These are phyloP conservation scores for Pollimyrus isidori DNA, from an alignment of 2,113 vertebrate species.

Conservation along the genomic window DNA sequence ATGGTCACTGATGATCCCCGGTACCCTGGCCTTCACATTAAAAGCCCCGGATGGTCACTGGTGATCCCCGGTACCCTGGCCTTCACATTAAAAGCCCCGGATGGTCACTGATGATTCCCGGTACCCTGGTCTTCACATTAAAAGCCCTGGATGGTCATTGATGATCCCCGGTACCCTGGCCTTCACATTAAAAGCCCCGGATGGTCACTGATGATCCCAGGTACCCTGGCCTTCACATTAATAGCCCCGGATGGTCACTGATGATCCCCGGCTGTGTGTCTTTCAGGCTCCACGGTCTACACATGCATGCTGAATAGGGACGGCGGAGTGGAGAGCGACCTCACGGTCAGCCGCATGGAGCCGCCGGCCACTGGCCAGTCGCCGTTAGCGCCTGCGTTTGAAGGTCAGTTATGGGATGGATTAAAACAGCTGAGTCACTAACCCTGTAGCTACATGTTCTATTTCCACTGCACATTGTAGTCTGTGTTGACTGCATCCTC, in stretches of 20 bases:
- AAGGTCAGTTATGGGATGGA: constrained; percentile 60
- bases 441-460: not conserved
- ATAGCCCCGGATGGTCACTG: not conserved
- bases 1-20: too few relatives aligned
- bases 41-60: too few relatives aligned
- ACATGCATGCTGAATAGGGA: constrained; percentile 88
- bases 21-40: too few relatives aligned
- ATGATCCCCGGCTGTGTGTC: not conserved
- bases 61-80: too few relatives aligned
- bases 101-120: too few relatives aligned
- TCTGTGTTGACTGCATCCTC: not conserved
- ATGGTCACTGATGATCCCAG: not conserved
- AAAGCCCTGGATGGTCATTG: too few relatives aligned
- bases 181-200: not conserved
- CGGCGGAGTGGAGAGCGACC: constrained; percentile 82
- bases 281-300: constrained; percentile 80
- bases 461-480: not conserved
- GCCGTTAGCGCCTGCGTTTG: constrained; percentile 68
- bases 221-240: not conserved
- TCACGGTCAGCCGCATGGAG: constrained; percentile 82
- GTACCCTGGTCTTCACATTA: too few relatives aligned
- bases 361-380: constrained; percentile 45
- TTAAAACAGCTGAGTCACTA: not conserved
- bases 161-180: too few relatives aligned
- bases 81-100: too few relatives aligned